Conservation (phyloP, 1,140 invertebrate species). For the Drosophila littoralis region DNA sequence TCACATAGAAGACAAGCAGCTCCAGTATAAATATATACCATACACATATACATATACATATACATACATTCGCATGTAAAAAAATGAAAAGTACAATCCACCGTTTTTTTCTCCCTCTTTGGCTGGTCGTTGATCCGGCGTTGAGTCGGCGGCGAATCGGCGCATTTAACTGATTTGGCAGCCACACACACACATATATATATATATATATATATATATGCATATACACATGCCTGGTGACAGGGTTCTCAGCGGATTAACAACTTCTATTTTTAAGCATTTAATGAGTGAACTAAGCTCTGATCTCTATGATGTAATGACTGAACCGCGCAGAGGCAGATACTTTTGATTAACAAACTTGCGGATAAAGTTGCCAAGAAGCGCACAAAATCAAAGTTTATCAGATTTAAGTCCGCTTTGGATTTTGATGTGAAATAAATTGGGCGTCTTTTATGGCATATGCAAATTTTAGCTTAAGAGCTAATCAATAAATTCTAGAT, state of each 20-base stretch:
- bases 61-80: conserved; percentile 40
- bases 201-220: too few relatives aligned
- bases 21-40: conserved; percentile 23
- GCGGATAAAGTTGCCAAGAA: neutral
- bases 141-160: conserved; percentile 58
- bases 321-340: too few relatives aligned
- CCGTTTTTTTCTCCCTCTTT: conserved; percentile 18
- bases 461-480: too few relatives aligned
- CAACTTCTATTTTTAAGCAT: conserved; percentile 58
- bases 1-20: conserved; percentile 64
- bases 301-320: conserved; percentile 31
- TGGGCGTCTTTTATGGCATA: too few relatives aligned
- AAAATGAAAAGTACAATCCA: conserved; percentile 56
- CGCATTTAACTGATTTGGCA: conserved; percentile 70
- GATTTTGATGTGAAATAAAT: too few relatives aligned
- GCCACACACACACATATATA: conserved; percentile 2
- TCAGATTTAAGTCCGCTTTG: neutral
- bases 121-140: conserved; percentile 70
- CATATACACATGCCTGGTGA: conserved; percentile 1
- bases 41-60: conserved; percentile 20
- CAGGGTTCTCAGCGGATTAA: conserved; percentile 34
- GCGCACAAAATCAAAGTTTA: neutral
- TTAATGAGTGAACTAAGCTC: conserved; percentile 14
- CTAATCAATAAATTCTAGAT: too few relatives aligned
- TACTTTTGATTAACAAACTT: neutral